These are phyloP conservation scores for Engraulis encrasicolus DNA, from an alignment of 2,113 vertebrate genomes.

Conservation along the genomic window DNA sequence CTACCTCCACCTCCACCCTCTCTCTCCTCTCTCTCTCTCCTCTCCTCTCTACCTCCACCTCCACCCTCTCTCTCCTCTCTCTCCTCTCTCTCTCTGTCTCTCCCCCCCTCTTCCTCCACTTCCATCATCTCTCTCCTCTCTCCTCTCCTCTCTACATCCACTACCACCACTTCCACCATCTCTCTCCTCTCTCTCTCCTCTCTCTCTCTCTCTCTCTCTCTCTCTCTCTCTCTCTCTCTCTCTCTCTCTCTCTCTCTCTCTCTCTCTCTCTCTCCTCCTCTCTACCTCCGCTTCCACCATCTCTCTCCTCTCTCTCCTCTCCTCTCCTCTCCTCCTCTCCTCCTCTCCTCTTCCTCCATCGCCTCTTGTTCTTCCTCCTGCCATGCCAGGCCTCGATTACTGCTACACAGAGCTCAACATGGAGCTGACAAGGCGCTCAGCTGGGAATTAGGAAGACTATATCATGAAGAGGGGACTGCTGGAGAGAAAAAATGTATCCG, in stretches of 20 bases:
- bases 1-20: no score
- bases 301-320: not conserved
- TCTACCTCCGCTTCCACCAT: conserved; percentile 10
- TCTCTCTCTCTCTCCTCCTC: not conserved
- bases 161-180: not conserved
- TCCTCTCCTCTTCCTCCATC: not conserved
- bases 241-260: not conserved
- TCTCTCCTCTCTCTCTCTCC: not conserved
- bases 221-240: no score
- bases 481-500: conserved; percentile 25
- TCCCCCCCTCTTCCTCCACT: not conserved
- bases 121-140: conserved; percentile 17
- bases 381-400: conserved; percentile 48
- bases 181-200: conserved; percentile 19
- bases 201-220: not conserved
- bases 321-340: not conserved
- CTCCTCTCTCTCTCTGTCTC: conserved; percentile 6
- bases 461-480: conserved; percentile 37
- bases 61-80: not conserved
- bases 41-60: conserved; percentile 18
- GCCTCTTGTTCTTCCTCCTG: conserved; percentile 22
- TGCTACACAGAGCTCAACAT: conserved; percentile 43
- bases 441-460: conserved; percentile 48
- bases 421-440: conserved; percentile 65
- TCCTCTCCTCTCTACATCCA: not conserved